Evolutionary conservation across 2,797 vertebrate genomes (phyloP), one percentile per base, ranked within the genome.

Genomic region (Myripristis jacobus): DNA sequence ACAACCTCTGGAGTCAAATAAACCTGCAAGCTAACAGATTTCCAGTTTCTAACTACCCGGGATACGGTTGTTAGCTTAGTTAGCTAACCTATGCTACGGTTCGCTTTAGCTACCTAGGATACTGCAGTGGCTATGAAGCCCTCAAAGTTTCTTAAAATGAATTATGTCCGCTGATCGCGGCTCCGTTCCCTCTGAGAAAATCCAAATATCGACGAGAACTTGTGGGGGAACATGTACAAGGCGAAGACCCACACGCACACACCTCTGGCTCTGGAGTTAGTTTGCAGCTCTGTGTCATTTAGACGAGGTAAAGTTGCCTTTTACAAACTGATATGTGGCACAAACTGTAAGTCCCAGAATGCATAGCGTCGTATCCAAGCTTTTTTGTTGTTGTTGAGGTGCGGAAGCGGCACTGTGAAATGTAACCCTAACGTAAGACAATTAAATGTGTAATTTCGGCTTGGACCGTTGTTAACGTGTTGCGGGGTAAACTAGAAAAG

Each of bases 291-390:
- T 27, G 69, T 63, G 59, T 63, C 18, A 25, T 29, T n/a, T 18
- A 61, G 81, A 86, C 83, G 87, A n/a, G n/a, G 81, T 70, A 70
- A 82, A 88, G 73, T 83, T 87, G 52, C 69, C 69, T 71, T 70
- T 70, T 66, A 34, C 53, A 76, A 79, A 70, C 77, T 79, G 89
- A 85, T 91, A 91, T 91, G 90, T 90, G 90, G 87, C 90, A 91
- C 80, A 83, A 77, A 92, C 91, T 92, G 81, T 88, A 88, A 85
- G 41, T 91, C 91, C 93, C 93, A 92, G 34, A 83, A 87, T 89
- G 91, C 93, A 91, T n/a, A 1, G 89, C 92, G 90, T 6, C n/a
- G 29, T 16, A 43, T 13, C 65, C 69, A 48, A 67, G 25, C 1
- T 38, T 57, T 66, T n/a, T n/a, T n/a, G n/a, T n/a, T n/a, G n/a